Conservation (phyloP, 2,113 vertebrate genomes). For the Fulica atra region DNA sequence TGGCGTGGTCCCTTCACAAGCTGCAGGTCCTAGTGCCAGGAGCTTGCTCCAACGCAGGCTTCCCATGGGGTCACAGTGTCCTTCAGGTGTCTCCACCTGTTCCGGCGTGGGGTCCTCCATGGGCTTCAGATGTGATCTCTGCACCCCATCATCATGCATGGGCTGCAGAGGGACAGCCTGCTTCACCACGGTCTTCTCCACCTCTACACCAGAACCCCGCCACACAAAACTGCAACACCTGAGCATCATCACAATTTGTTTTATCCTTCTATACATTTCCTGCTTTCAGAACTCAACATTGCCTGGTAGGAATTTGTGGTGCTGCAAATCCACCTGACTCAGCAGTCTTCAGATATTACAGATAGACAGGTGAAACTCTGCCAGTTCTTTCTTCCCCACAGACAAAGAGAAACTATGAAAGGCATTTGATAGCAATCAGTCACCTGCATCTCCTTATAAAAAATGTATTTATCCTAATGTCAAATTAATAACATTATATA, state of each 20-base stretch:
- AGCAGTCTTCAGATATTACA: neutral
- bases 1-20: no score
- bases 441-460: neutral
- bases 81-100: no score
- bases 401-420: neutral
- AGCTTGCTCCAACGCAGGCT: no score
- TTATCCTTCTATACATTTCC: neutral
- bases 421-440: neutral
- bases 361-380: neutral
- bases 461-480: neutral
- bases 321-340: neutral
- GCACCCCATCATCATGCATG: no score
- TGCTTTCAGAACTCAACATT: neutral
- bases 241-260: neutral
- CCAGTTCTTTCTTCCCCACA: neutral
- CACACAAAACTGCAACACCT: neutral
- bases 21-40: no score
- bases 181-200: no score
- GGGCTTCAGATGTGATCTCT: no score
- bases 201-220: no score
- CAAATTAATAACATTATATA: neutral
- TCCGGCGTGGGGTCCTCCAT: no score
- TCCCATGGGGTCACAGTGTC: no score
- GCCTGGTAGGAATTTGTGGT: fast-evolving
- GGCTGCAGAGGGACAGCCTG: no score